These are phyloP conservation scores for Scaptomyza tumidula DNA, from an alignment of 2,888 invertebrate species.

Conservation along the genomic window DNA sequence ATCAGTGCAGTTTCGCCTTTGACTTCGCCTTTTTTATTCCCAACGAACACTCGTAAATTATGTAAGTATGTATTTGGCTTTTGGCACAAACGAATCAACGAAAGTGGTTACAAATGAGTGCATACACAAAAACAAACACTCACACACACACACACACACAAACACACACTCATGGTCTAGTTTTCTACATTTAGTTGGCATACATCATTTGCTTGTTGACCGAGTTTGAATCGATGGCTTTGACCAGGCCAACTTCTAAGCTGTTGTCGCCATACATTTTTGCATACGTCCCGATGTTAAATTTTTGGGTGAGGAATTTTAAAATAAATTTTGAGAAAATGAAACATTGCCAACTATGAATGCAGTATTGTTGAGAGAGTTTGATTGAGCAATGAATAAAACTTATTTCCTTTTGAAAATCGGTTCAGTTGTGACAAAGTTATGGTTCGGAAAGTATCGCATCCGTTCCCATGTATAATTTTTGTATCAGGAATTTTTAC, in stretches of 20 bases:
- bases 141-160: not conserved
- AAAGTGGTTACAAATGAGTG: constrained; percentile 10
- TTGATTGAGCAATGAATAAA: too few species aligned
- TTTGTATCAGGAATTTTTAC: too few species aligned
- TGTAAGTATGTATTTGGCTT: constrained; percentile 23
- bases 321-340: too few species aligned
- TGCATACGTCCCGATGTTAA: too few species aligned
- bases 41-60: constrained; percentile 33
- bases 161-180: constrained; percentile 4
- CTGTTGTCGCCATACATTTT: not conserved
- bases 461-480: too few species aligned
- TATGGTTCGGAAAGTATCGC: too few species aligned
- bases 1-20: constrained; percentile 23
- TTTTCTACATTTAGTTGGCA: constrained; percentile 14
- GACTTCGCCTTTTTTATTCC: constrained; percentile 18
- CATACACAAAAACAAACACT: not conserved
- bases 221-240: constrained; percentile 44
- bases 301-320: too few species aligned
- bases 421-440: too few species aligned
- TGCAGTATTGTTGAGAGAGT: too few species aligned
- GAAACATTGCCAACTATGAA: too few species aligned
- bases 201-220: constrained; percentile 39
- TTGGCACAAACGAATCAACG: constrained; percentile 29
- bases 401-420: too few species aligned
- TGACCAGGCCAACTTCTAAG: constrained; percentile 24